Evolutionary conservation across 1,140 invertebrate species (phyloP).

Genomic region (Stenopsyche tienmushanensis): DNA sequence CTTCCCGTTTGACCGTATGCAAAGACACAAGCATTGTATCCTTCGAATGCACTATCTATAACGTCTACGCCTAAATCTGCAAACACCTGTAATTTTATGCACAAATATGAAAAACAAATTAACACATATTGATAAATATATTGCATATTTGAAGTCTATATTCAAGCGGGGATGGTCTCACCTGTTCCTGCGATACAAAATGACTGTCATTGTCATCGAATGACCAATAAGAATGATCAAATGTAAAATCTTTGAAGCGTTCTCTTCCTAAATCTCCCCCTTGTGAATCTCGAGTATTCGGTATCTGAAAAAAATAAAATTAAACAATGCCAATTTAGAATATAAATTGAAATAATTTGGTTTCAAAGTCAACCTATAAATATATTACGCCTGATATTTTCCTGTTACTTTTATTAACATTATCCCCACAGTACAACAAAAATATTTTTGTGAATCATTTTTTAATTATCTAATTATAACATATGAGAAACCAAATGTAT

Average conservation of each 20-base stretch:
- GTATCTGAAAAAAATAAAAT: neutral
- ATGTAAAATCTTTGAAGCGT: conserved; percentile 86
- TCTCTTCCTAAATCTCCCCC: conserved; percentile 60
- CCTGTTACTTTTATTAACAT: no score
- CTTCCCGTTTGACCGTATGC: conserved; percentile 94
- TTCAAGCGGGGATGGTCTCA: conserved; percentile 43
- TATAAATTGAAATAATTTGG: no score
- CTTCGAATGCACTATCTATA: conserved; percentile 91
- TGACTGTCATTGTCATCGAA: conserved; percentile 67
- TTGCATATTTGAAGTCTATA: neutral
- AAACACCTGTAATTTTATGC: conserved; percentile 68
- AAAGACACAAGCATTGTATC: conserved; percentile 97
- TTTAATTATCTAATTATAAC: neutral
- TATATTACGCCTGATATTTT: no score
- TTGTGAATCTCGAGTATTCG: conserved; percentile 41
- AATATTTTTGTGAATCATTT: neutral
- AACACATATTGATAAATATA: neutral
- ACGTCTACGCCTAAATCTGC: conserved; percentile 86
- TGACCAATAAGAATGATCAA: conserved; percentile 93
- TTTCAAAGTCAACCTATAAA: no score
- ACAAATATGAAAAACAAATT: neutral
- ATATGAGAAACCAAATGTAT: no score
- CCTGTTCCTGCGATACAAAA: conserved; percentile 81
- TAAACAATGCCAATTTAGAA: no score
- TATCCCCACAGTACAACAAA: no score